phyloP scores from a whole-genome alignment of 2,113 vertebrate species.

The Malurus cyaneus region DNA sequence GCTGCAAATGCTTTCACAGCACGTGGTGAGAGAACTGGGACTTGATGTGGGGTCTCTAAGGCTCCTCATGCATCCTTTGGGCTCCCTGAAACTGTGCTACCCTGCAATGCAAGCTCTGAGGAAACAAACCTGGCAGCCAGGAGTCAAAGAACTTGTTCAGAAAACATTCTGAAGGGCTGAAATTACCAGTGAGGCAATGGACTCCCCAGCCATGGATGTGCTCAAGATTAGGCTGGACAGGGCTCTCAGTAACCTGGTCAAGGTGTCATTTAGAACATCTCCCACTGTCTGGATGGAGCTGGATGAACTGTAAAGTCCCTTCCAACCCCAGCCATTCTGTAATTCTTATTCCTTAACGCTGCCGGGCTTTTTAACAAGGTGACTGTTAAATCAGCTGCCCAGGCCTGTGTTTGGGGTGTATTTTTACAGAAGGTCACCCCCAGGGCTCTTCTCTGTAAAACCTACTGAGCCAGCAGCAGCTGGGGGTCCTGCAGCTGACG shows the following conservation, averaged over 20 bases:
- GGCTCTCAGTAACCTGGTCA: not conserved
- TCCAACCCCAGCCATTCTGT: not conserved
- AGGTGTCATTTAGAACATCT: not conserved
- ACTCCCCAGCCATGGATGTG: not conserved
- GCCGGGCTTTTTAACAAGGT: not conserved
- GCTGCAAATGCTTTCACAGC: not conserved
- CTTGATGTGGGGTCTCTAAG: not conserved
- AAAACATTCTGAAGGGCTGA: not conserved
- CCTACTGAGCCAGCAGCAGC: not conserved
- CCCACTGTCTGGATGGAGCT: not conserved
- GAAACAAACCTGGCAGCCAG: not conserved
- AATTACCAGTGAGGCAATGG: not conserved
- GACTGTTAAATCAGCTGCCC: not conserved
- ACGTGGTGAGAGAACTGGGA: not conserved
- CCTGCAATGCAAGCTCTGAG: not conserved
- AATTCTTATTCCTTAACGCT: not conserved
- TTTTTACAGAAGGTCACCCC: not conserved
- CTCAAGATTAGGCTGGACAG: not conserved
- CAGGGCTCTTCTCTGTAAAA: not conserved
- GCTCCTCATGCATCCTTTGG: not conserved
- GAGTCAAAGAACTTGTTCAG: not conserved
- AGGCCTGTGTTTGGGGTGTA: not conserved
- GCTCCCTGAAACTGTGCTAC: not conserved
- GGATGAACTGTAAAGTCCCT: not conserved
- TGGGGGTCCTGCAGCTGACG: not conserved